phyloP scores from a whole-genome alignment of 2,113 vertebrate genomes.

The Brachypteracias leptosomus region DNA sequence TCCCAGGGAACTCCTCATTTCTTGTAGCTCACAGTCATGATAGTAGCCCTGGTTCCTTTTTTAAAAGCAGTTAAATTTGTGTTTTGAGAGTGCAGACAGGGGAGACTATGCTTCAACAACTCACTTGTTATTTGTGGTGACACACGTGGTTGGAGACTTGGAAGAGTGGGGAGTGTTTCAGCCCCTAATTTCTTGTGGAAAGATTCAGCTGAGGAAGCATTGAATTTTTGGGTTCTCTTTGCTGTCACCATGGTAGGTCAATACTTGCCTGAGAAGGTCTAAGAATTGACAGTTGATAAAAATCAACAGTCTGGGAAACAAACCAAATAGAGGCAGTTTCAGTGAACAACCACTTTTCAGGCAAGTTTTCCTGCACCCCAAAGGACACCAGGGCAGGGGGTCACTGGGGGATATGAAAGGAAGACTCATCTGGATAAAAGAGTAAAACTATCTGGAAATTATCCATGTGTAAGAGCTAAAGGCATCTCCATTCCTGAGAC shows the following conservation, averaged over 20 bases:
- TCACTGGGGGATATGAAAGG: not conserved
- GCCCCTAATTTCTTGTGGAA: constrained; percentile 48
- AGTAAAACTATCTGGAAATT: not conserved
- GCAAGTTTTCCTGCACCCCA: not conserved
- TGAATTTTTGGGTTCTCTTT: constrained; percentile 8
- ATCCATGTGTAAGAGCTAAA: not conserved
- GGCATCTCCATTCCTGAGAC: not conserved
- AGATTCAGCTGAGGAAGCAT: not conserved
- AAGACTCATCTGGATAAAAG: not conserved
- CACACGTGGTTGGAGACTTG: not conserved
- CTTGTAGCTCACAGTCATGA: not conserved
- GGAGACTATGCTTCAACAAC: not conserved
- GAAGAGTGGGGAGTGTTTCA: not conserved
- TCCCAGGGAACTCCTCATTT: not conserved
- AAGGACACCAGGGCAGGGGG: not conserved
- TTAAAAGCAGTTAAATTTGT: not conserved
- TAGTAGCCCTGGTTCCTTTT: not conserved
- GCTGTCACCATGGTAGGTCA: not conserved
- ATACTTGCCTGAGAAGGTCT: not conserved
- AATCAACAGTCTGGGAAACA: not conserved
- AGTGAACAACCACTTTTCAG: not conserved
- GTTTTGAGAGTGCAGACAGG: not conserved
- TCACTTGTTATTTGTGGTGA: not conserved
- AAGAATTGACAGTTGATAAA: not conserved
- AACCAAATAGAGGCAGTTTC: not conserved